Conservation (phyloP, 2,113 vertebrate genomes). For the Mus pahari region DNA sequence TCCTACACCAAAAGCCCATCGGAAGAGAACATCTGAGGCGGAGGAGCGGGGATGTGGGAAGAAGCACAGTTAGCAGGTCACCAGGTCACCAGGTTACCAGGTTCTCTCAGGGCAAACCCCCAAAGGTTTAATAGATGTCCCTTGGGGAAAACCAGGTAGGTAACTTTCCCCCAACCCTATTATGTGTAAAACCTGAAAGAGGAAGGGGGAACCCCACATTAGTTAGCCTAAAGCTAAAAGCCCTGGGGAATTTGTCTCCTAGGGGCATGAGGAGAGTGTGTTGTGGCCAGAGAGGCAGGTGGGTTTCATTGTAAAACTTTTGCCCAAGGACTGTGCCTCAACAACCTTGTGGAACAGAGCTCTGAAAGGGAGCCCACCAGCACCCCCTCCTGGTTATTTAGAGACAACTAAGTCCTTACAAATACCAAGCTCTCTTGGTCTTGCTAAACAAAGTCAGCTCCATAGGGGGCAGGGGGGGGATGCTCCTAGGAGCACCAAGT, state of each 20-base stretch:
- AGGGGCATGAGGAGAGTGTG: neutral
- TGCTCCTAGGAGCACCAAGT: neutral
- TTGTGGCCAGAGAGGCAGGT: neutral
- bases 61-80: constrained; percentile 10
- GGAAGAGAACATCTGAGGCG: constrained; percentile 83
- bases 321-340: neutral
- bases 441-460: neutral
- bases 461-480: neutral
- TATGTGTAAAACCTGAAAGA: constrained; percentile 33
- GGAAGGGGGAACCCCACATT: neutral
- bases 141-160: constrained; percentile 47
- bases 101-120: constrained; percentile 44
- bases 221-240: neutral
- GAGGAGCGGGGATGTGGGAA: neutral
- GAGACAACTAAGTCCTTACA: constrained; percentile 13
- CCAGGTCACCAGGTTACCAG: too few relatives aligned
- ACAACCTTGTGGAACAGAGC: neutral
- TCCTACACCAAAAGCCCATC: constrained; percentile 86
- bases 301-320: neutral
- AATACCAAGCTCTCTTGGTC: constrained; percentile 28
- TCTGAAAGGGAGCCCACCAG: constrained; percentile 46
- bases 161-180: neutral
- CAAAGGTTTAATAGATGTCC: neutral
- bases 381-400: constrained; percentile 72
- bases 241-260: neutral